A percentile compares a stretch with the other conserved stretches of the same genome.
These are phyloP conservation scores for Oegoconia quadripuncta DNA, from an alignment of 2,888 invertebrate genomes.

Conservation along the genomic window DNA sequence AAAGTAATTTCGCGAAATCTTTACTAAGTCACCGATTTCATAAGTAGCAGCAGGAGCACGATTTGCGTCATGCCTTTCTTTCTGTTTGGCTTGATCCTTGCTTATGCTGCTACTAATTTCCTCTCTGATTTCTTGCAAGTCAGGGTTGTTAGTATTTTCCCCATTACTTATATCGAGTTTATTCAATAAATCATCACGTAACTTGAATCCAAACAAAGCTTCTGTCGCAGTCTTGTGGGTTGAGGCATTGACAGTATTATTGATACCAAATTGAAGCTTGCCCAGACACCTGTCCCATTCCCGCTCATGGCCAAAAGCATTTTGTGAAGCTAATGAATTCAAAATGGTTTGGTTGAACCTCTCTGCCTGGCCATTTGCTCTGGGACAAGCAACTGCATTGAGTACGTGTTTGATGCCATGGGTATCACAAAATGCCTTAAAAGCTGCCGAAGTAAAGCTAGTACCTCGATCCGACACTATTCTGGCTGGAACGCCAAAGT, in stretches of 20 bases:
- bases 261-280: slow-evolving; percentile 19
- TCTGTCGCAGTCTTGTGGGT: slow-evolving; percentile 20
- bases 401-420: slow-evolving; percentile 24
- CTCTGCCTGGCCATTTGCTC: no score
- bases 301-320: slow-evolving; percentile 9
- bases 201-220: slow-evolving; percentile 10
- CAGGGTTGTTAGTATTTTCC: background rate
- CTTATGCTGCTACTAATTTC: slow-evolving; percentile 1
- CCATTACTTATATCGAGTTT: slow-evolving; percentile 12
- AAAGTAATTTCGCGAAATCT: slow-evolving; percentile 19
- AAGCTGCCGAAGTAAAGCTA: slow-evolving; percentile 39
- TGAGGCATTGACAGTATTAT: slow-evolving; percentile 21
- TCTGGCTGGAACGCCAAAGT: slow-evolving; percentile 11
- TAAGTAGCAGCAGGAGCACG: slow-evolving; percentile 7
- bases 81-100: slow-evolving; percentile 6
- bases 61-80: slow-evolving; percentile 1
- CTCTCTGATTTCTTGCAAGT: background rate
- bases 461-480: slow-evolving; percentile 48
- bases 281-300: slow-evolving; percentile 18
- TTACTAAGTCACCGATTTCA: slow-evolving; percentile 17
- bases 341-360: slow-evolving; percentile 13
- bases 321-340: background rate
- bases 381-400: no score
- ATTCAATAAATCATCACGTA: slow-evolving; percentile 13
- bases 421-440: slow-evolving; percentile 31